Percentiles rank a stretch among this genome's conserved stretches.
Conservation (phyloP, 2,888 invertebrate genomes). For the Tetragonisca angustula region DNA sequence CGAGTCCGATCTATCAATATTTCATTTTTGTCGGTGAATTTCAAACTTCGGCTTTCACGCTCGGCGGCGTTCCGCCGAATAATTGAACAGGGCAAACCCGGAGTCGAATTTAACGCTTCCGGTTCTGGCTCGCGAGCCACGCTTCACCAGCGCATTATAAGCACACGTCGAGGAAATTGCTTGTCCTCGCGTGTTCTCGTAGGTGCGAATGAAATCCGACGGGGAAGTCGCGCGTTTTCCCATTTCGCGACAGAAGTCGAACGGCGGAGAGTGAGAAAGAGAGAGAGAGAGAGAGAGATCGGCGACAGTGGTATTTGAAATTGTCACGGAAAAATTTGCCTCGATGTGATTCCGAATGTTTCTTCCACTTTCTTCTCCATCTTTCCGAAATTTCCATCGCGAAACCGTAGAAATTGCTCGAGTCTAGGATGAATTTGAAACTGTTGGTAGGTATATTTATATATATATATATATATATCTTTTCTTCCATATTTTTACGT, state of each 20-base stretch:
- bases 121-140: background rate
- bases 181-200: background rate
- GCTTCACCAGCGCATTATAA: constrained; percentile 24
- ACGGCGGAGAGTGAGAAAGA: background rate
- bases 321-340: background rate
- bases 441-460: too few species aligned
- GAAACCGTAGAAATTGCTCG: background rate
- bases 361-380: too few species aligned
- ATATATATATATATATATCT: background rate
- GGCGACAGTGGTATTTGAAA: background rate
- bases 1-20: constrained; percentile 41
- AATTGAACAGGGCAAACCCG: constrained; percentile 32
- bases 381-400: background rate
- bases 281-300: background rate
- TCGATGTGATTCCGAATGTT: too few species aligned
- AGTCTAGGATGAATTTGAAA: background rate
- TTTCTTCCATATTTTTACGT: background rate
- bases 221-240: background rate
- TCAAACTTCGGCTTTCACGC: constrained; percentile 1
- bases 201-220: background rate
- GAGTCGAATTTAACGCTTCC: constrained; percentile 22
- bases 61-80: constrained; percentile 10
- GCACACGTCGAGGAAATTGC: background rate
- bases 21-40: constrained; percentile 39
- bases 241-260: background rate